Base-by-base conservation (phyloP, 2,888 invertebrate genomes). In the Cotesia congregata region DNA sequence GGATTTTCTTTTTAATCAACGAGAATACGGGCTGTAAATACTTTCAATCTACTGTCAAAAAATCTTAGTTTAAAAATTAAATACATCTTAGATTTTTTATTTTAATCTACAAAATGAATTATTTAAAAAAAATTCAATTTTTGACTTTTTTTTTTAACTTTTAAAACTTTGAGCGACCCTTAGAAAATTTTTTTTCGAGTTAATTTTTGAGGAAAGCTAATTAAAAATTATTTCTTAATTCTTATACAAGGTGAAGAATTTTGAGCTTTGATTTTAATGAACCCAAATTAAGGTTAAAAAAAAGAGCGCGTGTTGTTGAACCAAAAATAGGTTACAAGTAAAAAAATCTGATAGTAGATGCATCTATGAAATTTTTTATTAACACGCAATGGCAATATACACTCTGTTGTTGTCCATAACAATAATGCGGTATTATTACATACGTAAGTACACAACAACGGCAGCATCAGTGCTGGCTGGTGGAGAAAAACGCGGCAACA, bases 371-470 rank as follows among this genome's bases (percentile, higher is more conserved):
- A 60, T 60, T 17, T 62, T 62, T 62, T 62, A 20, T n/a, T 6
- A n/a, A n/a, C 62, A 62, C 62, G 62, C 62, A 20, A 62, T n/a
- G 15, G 20, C 62, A 62, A 6, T 17, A 62, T 62, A 20, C 62
- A 15, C 15, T 7, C 15, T 62, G 62, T n/a, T 20, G 50, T 50
- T 50, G 7, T 50, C 50, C 50, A 50, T 50, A 50, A 50, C 12
- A 50, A 50, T 50, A 50, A 50, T 50, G 50, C 6, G 4, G 12
- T 7, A 50, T 50, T 50, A 50, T 50, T 50, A 50, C 12, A 50
- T 12, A 50, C 30, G 30, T 30, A 30, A 30, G 30, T 30, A 30
- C 30, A 30, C 3, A 30, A 30, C 50, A 50, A 50, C 50, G 4
- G 50, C 50, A 50, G 50, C 50, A 50, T 50, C 50, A 50, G 50